A percentile compares a stretch with the other conserved stretches of the same genome.
Evolutionary conservation across 2,113 vertebrate genomes (phyloP).

Genomic region (Rhinopomastus cyanomelas): DNA sequence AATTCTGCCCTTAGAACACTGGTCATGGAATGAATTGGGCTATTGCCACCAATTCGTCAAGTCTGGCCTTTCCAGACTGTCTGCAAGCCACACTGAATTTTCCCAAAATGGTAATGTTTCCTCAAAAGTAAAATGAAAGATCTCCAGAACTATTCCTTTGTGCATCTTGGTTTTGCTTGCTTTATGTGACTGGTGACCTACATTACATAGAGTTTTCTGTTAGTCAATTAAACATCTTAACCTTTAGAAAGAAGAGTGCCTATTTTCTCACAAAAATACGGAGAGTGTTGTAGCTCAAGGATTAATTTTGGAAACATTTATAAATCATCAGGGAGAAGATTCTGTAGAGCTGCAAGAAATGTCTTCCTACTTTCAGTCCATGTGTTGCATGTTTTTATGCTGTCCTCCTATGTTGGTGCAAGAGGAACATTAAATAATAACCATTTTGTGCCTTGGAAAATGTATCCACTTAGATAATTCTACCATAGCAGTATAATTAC

Average conservation of each 20-base stretch:
- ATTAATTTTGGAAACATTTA: background rate
- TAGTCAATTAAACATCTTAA: background rate
- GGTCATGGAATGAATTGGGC: background rate
- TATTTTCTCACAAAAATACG: background rate
- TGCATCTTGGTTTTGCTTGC: background rate
- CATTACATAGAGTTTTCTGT: background rate
- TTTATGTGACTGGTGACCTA: background rate
- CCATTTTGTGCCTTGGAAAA: background rate
- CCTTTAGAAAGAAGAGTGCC: background rate
- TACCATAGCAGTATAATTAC: background rate
- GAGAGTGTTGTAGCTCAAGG: background rate
- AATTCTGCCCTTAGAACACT: background rate
- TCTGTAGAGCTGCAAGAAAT: background rate
- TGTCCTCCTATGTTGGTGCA: background rate
- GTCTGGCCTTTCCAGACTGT: background rate
- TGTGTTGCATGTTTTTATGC: background rate
- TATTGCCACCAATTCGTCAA: background rate
- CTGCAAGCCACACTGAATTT: background rate
- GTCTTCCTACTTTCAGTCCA: background rate
- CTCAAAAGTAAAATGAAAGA: background rate
- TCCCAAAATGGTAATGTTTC: constrained; percentile 10
- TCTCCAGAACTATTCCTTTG: background rate
- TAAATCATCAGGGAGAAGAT: background rate
- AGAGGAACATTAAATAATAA: background rate
- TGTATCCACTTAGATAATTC: background rate